phyloP scores from a whole-genome alignment of 2,113 vertebrate species.

The Trachemys scripta region DNA sequence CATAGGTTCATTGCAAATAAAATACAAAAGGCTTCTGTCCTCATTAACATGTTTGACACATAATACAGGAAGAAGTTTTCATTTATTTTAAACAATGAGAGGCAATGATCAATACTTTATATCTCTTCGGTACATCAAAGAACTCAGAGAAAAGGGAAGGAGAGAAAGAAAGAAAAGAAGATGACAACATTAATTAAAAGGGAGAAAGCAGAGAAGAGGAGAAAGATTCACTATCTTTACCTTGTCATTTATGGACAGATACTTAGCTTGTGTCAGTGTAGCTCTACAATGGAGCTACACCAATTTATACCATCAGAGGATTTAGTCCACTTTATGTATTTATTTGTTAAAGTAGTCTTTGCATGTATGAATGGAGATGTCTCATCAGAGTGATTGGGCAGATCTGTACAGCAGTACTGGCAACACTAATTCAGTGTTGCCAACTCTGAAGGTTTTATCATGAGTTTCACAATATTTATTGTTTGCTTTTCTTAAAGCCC shows the following conservation, averaged over 20 bases:
- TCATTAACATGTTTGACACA: background rate
- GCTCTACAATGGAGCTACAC: background rate
- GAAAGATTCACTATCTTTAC: background rate
- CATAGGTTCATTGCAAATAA: background rate
- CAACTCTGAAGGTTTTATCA: too few species aligned
- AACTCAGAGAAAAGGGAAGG: background rate
- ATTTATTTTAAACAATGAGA: background rate
- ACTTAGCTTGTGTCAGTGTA: background rate
- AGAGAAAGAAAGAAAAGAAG: accelerated
- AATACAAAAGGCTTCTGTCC: background rate
- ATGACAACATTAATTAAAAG: background rate
- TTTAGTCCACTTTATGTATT: too few species aligned
- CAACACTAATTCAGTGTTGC: too few species aligned
- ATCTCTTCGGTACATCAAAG: background rate
- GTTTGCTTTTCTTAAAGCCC: too few species aligned
- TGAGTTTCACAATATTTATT: too few species aligned
- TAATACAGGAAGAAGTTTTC: background rate
- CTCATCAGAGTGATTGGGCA: too few species aligned
- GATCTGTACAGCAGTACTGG: too few species aligned
- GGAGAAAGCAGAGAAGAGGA: background rate
- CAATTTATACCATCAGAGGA: too few species aligned
- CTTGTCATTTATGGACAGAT: background rate
- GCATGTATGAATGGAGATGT: too few species aligned
- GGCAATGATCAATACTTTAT: background rate
- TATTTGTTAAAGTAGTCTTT: background rate